Base-by-base conservation (phyloP, 2,888 invertebrate species). In the Polydrusus cervinus region DNA sequence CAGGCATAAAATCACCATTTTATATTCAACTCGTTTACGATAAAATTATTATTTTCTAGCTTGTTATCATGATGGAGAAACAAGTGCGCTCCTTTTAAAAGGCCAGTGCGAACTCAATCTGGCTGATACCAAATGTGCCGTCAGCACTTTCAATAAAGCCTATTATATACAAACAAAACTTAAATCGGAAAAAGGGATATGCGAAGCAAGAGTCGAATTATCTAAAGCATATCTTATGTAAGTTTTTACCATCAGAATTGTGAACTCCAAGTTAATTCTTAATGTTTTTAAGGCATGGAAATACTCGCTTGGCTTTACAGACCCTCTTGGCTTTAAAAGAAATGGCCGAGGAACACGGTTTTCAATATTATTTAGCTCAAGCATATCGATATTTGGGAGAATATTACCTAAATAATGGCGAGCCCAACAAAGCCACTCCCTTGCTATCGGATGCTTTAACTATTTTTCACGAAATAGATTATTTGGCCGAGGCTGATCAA, bases 71-170 rank as follows among this genome's bases (percentile, higher is more conserved):
- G 80, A 83, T 0, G 89, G 88, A 78, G 88, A 87, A 62, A 89
- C 89, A 0, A 89, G 89, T 78, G 90, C 90, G 0, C 87, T 90
- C 8, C 85, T 90, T 62, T 87, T 90, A 78, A 89, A 90, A 57
- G 91, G 90, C 7, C 84, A 89, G 30, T 89, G 89, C 79, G 89
- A 90, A 80, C 80, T 90, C 74, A 80, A 85, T 69, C 87, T 88
- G 85, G 88, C 88, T 61, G 88, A 89, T 78, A 82, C 89, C 57
- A 88, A 88, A 76, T 87, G 87, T 51, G 90, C 90, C 0, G 87
- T 89, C 70, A 87, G 87, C 76, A 88, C 89, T 0, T 89, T 90
- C 70, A 85, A 87, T 43, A 87, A 87, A 79, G 90, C 89, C 0
- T 87, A 88, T 47, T 83, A 85, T 70, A 88, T 90, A 40, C 85